Evolutionary conservation across 2,888 invertebrate genomes (phyloP), one percentile per base, ranked within the genome.

Genomic region (Pammene fasciana): DNA sequence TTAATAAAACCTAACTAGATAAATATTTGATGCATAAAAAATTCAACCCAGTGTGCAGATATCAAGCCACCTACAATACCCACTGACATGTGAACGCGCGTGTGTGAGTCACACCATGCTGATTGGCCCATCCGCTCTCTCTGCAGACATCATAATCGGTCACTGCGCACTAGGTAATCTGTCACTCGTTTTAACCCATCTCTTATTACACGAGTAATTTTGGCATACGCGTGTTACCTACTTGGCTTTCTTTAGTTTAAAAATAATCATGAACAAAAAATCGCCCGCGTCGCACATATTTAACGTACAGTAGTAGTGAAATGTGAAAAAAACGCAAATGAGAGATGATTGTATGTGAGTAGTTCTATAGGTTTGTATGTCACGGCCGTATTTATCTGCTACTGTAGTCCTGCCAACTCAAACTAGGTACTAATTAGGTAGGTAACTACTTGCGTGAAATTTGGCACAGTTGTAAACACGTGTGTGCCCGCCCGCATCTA

Each of bases 81-180:
- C 38, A 62, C 26, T 34, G 10, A 41, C 76, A 79, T 81, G 79
- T 79, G 78, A 75, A 75, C 76, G 70, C 71, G 76, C 80, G 72
- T 77, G 84, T 81, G 82, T 91, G 89, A 90, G 84, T 90, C 90
- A 90, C 82, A 79, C 80, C 75, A 79, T 79, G 82, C 81, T 88
- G 89, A 92, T 91, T 91, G 90, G 86, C 79, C 83, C 89, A 90
- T 92, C 92, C 91, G 88, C 82, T 83, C 84, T 83, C 83, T 83
- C 81, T 79, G 75, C 76, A 86, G 85, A 86, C 86, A 80, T 86
- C 82, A 85, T 81, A 87, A 88, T 85, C 82, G 84, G 82, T 82
- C 79, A 84, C 83, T 83, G 83, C 82, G 82, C 79, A 84, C 83
- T 83, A 83, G 78, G 77, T 78, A 64, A 64, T 65, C 61, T 18